These are phyloP conservation scores for Dolichoris vasculosae DNA, from an alignment of 1,140 invertebrate genomes.

Conservation along the genomic window DNA sequence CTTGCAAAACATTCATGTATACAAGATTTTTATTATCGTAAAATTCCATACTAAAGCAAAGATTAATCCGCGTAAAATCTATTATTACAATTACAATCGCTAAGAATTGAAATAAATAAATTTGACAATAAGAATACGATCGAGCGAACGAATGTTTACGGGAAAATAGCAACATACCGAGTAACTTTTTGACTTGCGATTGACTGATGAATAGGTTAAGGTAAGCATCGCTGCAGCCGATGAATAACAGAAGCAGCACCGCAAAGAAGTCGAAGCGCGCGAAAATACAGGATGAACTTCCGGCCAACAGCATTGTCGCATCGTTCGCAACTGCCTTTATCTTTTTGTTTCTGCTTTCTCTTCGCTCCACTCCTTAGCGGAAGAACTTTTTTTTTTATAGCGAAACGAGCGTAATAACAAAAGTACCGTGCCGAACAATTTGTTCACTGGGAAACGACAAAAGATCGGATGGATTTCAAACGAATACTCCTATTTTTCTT, in stretches of 20 bases:
- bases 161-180: conserved; percentile 76
- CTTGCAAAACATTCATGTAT: too few relatives aligned
- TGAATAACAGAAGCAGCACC: conserved; percentile 62
- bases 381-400: background rate
- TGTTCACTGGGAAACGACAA: background rate
- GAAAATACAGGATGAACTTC: conserved; percentile 63
- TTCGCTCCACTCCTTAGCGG: background rate
- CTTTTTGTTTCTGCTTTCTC: background rate
- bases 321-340: conserved; percentile 37
- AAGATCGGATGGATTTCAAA: background rate
- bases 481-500: background rate
- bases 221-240: conserved; percentile 75
- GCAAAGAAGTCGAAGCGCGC: conserved; percentile 62
- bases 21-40: too few relatives aligned
- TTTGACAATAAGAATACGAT: background rate
- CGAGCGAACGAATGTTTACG: background rate
- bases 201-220: conserved; percentile 86
- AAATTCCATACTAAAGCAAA: too few relatives aligned
- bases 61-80: too few relatives aligned
- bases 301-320: conserved; percentile 71
- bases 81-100: too few relatives aligned
- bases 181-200: conserved; percentile 83
- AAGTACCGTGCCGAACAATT: background rate
- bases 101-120: background rate
- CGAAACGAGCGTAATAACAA: background rate